phyloP scores from a whole-genome alignment of 2,888 invertebrate genomes.

The Drosophila rellima region DNA sequence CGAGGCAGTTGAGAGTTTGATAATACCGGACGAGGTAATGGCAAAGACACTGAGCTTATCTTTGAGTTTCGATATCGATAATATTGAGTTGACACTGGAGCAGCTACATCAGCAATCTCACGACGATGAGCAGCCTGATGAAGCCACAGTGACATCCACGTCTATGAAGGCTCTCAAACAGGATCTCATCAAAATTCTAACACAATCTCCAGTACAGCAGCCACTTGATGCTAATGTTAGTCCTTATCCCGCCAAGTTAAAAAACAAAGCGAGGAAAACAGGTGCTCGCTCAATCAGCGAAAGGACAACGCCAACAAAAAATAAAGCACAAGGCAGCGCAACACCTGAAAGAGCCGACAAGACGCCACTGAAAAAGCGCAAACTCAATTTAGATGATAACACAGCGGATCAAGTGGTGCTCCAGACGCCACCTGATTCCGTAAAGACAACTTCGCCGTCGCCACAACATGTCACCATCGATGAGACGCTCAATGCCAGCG shows the following conservation, averaged over 20 bases:
- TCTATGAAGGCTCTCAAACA: slow-evolving; percentile 50
- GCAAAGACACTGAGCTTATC: not conserved
- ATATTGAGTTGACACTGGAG: slow-evolving; percentile 53
- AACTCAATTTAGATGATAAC: slow-evolving; percentile 18
- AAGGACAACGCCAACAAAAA: not conserved
- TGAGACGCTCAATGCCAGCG: slow-evolving; percentile 49
- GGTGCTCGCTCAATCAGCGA: slow-evolving; percentile 7
- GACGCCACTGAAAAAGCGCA: slow-evolving; percentile 48
- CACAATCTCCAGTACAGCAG: slow-evolving; percentile 36
- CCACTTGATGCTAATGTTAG: not conserved
- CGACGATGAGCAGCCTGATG: slow-evolving; percentile 48
- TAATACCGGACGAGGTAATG: slow-evolving; percentile 12
- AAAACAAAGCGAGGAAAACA: slow-evolving; percentile 5
- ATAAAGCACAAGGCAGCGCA: not conserved
- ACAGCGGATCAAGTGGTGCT: not conserved
- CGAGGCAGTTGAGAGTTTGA: slow-evolving; percentile 30
- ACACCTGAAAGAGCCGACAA: slow-evolving; percentile 22
- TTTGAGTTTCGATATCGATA: slow-evolving; percentile 46
- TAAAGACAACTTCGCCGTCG: not conserved
- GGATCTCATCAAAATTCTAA: slow-evolving; percentile 45
- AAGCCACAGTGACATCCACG: slow-evolving; percentile 62
- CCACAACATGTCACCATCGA: slow-evolving; percentile 54
- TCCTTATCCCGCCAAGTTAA: slow-evolving; percentile 14
- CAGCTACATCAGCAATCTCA: slow-evolving; percentile 49
- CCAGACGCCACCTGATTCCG: slow-evolving; percentile 15